Evolutionary conservation across 2,113 vertebrate species (phyloP).

Genomic region (Agelaius phoeniceus): DNA sequence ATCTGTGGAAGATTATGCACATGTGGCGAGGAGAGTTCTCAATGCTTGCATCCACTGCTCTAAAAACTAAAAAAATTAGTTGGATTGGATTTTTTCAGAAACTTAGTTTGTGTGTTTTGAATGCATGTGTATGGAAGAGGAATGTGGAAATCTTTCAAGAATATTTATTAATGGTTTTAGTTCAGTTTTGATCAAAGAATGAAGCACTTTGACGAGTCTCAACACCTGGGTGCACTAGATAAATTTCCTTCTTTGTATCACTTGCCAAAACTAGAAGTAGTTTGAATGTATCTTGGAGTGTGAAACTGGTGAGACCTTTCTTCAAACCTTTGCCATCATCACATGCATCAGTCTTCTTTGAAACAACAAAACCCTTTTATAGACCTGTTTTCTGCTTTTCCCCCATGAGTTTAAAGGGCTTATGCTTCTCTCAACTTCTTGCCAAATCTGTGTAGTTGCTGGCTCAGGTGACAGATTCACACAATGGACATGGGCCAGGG

Average conservation of each 20-base stretch:
- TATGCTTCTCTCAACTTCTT: background rate
- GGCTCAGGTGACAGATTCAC: background rate
- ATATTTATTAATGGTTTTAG: background rate
- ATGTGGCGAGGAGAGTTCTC: background rate
- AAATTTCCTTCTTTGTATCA: background rate
- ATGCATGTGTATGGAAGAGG: background rate
- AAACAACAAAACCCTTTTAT: background rate
- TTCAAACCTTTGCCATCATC: background rate
- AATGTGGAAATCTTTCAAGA: background rate
- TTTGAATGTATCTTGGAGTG: background rate
- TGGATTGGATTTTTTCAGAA: background rate
- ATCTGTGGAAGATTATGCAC: background rate
- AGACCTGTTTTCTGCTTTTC: background rate
- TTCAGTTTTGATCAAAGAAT: background rate
- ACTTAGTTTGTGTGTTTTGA: background rate
- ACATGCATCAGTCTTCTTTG: background rate
- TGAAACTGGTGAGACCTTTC: background rate
- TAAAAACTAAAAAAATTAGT: fast-evolving
- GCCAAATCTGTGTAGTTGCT: background rate
- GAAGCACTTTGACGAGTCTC: background rate
- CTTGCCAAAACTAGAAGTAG: background rate
- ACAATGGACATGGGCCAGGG: background rate
- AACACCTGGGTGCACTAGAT: background rate
- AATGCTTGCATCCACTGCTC: background rate
- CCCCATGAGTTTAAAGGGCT: background rate